Conservation (phyloP, 2,888 invertebrate genomes). For the Argyresthia goedartella region DNA sequence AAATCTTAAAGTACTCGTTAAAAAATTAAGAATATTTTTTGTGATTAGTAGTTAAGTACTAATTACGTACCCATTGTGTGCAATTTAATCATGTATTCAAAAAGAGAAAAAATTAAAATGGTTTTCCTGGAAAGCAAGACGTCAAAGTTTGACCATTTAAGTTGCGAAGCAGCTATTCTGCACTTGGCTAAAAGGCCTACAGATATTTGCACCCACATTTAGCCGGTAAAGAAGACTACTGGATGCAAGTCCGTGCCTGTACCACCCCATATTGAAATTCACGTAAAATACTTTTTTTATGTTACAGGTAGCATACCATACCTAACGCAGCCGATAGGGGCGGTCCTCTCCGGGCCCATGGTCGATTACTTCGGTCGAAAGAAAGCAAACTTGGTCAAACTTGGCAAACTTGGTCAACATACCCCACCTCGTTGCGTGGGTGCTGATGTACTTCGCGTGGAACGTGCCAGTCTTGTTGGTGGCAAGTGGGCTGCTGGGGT, state of each 20-base stretch:
- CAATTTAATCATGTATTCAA: too few species aligned
- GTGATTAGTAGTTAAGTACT: too few species aligned
- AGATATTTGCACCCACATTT: too few species aligned
- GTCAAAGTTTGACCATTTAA: neutral
- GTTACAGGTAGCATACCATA: slow-evolving; percentile 65
- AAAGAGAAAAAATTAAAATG: too few species aligned
- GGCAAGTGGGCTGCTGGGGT: slow-evolving; percentile 60
- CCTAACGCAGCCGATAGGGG: slow-evolving; percentile 69
- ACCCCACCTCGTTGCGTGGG: slow-evolving; percentile 68
- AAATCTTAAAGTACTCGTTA: too few species aligned
- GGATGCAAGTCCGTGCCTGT: too few species aligned
- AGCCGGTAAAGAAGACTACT: too few species aligned
- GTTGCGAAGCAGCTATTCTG: too few species aligned
- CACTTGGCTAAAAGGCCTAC: too few species aligned
- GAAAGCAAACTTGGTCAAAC: slow-evolving; percentile 56
- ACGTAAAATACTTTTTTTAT: neutral
- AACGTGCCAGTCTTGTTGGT: slow-evolving; percentile 53
- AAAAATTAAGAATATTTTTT: too few species aligned
- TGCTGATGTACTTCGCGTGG: slow-evolving; percentile 60
- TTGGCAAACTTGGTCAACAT: slow-evolving; percentile 70
- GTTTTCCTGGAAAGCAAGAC: neutral
- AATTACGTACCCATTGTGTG: too few species aligned
- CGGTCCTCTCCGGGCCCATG: slow-evolving; percentile 63
- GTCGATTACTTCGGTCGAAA: slow-evolving; percentile 70
- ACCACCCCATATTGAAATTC: too few species aligned